Percentiles rank a stretch among this genome's conserved stretches.
These are phyloP conservation scores for Macrotus californicus DNA, from an alignment of 2,113 vertebrate species.

Conservation along the genomic window DNA sequence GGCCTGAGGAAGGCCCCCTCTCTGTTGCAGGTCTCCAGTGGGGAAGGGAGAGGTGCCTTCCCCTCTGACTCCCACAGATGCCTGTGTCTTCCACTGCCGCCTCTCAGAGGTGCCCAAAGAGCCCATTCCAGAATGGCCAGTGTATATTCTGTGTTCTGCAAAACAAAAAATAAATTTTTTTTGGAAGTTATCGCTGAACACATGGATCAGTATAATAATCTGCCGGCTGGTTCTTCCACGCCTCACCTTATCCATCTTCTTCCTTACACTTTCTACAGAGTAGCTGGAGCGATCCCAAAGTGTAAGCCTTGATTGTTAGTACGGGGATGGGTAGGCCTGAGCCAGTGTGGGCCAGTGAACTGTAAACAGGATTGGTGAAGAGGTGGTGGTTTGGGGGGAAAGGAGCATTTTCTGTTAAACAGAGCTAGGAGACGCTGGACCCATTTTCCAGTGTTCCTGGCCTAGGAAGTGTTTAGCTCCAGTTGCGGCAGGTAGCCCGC, in stretches of 20 bases:
- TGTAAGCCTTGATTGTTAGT: background rate
- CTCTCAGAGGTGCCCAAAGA: slow-evolving; percentile 90
- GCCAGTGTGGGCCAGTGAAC: background rate
- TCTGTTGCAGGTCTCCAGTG: background rate
- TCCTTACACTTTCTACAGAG: background rate
- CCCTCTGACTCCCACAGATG: slow-evolving; percentile 43
- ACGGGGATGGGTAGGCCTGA: background rate
- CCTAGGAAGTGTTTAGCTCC: background rate
- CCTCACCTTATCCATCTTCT: background rate
- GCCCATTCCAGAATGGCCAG: slow-evolving; percentile 79
- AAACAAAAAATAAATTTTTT: background rate
- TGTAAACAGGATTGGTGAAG: background rate
- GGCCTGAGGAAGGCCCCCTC: background rate
- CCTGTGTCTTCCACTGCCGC: slow-evolving; percentile 65
- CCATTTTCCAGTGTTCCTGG: background rate
- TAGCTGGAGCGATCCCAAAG: background rate
- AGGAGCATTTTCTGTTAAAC: background rate
- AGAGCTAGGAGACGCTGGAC: background rate
- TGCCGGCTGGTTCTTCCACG: background rate
- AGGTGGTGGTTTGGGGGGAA: background rate
- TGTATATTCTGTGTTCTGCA: background rate
- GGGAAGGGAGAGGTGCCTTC: too few relatives aligned
- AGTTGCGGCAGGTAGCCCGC: background rate
- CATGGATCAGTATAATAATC: background rate
- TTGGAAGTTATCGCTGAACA: background rate